Base-by-base conservation (phyloP, 2,888 invertebrate genomes). In the Orchesella flavescens region DNA sequence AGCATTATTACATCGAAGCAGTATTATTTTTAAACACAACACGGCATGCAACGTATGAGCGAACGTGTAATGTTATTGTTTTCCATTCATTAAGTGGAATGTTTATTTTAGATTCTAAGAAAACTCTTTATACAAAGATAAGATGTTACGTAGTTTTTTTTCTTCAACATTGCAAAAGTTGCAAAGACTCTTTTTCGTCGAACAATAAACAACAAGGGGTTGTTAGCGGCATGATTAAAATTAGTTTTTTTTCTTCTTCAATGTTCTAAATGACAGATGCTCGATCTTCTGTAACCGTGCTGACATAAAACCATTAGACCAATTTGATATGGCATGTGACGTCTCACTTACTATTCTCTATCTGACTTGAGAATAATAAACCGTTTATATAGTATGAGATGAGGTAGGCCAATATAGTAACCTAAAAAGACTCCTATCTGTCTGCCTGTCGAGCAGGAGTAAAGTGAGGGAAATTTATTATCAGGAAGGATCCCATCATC, bases 321-420 rank as follows among this genome's bases (percentile, higher is more conserved):
- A 63, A 65, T 73, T 80, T 73, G 80, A 74, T 69, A 55, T 81
- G 73, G 68, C 80, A 46, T 74, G 80, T 81, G 68, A 74, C 74
- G 68, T 68, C 44, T 44, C 43, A 63, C 44, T 72, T 71, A 34
- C 43, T 73, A 19, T 68, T 81, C 61, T 21, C 61, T 21, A n/a
- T 57, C 21, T 81, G 80, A 81, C 80, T 68, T 68, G 66, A 53
- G 71, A 63, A 69, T 82, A 82, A 82, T 82, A 75, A 69, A 69
- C 23, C 69, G 69, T 75, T 75, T 75, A 73, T 55, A 66, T 5
- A 21, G 44, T 9, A 61, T 12, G 24, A 61, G 55, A 78, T 72
- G 79, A 46, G 71, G 13, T 43, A 17, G 44, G 21, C 55, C n/a
- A n/a, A n/a, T n/a, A n/a, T n/a, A n/a, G n/a, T 59, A 72, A 7